Conservation (phyloP, 2,888 invertebrate genomes). For the Ectemnius lituratus region DNA sequence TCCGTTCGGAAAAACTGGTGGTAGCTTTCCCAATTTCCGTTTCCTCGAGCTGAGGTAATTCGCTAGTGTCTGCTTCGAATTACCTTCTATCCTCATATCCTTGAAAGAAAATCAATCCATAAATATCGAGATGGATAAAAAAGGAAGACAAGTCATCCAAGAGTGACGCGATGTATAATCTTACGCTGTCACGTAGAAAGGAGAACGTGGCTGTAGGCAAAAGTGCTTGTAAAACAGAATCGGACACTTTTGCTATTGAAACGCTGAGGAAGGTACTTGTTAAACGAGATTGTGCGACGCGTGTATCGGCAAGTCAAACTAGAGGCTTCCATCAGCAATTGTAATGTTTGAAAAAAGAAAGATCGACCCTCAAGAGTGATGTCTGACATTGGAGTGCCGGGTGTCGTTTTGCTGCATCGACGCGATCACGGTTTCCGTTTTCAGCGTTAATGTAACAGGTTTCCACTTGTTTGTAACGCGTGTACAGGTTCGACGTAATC, state of each 20-base stretch:
- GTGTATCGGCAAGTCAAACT: too few species aligned
- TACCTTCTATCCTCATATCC: constrained; percentile 41
- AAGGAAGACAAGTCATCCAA: background rate
- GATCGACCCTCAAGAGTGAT: too few species aligned
- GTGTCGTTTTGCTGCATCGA: too few species aligned
- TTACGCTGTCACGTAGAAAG: constrained; percentile 3
- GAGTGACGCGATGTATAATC: constrained; percentile 2
- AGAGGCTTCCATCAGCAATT: too few species aligned
- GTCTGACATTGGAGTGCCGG: too few species aligned
- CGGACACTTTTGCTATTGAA: background rate
- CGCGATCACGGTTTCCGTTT: too few species aligned
- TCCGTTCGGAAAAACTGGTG: constrained; percentile 93
- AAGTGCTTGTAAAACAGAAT: background rate
- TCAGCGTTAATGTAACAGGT: too few species aligned
- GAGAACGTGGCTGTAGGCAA: background rate
- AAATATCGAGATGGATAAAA: background rate
- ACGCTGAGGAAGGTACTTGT: too few species aligned
- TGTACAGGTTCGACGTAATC: too few species aligned
- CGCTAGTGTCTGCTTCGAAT: constrained; percentile 10
- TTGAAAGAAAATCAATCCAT: constrained; percentile 17
- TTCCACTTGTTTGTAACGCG: too few species aligned
- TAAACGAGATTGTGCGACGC: too few species aligned
- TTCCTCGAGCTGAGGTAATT: constrained; percentile 38
- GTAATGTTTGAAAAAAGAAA: too few species aligned
- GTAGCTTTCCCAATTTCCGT: constrained; percentile 82